Conservation (phyloP, 2,888 invertebrate species). For the Penaeus monodon region DNA sequence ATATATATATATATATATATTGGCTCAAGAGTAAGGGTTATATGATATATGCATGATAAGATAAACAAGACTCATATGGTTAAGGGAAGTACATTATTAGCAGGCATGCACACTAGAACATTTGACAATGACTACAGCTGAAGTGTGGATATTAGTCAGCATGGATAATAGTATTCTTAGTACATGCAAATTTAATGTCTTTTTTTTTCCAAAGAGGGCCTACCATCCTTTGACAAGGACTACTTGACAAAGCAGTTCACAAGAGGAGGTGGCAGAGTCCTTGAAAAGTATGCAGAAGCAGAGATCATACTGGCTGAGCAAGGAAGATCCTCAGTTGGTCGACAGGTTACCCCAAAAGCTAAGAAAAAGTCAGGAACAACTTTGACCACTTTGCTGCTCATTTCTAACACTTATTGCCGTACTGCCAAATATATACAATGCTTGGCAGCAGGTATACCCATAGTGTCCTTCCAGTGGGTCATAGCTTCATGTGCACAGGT, state of each 20-base stretch:
- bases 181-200: too few species aligned
- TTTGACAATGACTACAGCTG: too few species aligned
- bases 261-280: conserved; percentile 50
- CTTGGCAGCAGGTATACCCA: conserved; percentile 61
- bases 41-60: too few species aligned
- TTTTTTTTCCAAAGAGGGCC: conserved; percentile 27
- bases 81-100: too few species aligned
- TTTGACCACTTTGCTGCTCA: conserved; percentile 36
- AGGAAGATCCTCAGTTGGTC: conserved; percentile 3
- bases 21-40: too few species aligned
- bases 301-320: conserved; percentile 52
- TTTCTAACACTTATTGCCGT: conserved; percentile 59
- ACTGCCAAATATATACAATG: conserved; percentile 64
- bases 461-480: conserved; percentile 60
- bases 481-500: conserved; percentile 50
- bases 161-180: too few species aligned
- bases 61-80: too few species aligned
- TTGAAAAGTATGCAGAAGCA: conserved; percentile 59
- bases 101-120: too few species aligned
- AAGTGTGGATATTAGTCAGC: too few species aligned
- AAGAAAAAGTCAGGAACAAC: conserved; percentile 32
- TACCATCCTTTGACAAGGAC: conserved; percentile 48
- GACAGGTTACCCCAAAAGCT: conserved; percentile 15
- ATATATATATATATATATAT: too few species aligned
- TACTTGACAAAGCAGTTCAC: conserved; percentile 48